Conservation (phyloP, 1,140 invertebrate genomes). For the Caenorhabditis remanei region DNA sequence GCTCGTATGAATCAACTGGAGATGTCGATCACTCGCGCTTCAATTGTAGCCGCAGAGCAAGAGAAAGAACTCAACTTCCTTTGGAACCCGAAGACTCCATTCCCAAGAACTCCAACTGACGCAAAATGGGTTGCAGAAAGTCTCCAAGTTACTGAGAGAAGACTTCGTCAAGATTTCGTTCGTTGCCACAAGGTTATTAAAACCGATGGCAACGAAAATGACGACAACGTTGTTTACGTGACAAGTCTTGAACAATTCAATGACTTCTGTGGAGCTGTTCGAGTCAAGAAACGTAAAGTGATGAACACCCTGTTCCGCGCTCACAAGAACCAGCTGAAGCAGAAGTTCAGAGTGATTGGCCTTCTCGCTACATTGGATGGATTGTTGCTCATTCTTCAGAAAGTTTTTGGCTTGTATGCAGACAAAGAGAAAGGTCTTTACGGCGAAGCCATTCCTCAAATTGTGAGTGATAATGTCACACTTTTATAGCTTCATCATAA, state of each 20-base stretch:
- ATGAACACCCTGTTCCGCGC: not conserved
- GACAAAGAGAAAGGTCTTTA: slow-evolving; percentile 17
- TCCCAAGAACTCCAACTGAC: not conserved
- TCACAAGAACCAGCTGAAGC: not conserved
- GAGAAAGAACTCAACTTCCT: not conserved
- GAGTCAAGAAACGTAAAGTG: not conserved
- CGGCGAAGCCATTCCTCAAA: slow-evolving; percentile 76
- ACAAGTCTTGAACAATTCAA: not conserved
- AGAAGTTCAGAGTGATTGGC: not conserved
- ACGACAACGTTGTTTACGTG: too few species aligned
- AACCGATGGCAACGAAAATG: too few species aligned
- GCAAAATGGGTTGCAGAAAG: not conserved
- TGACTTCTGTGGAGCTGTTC: not conserved
- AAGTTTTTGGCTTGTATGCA: not conserved
- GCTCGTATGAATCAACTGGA: not conserved
- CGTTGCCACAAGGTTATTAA: too few species aligned
- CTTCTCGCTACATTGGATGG: not conserved
- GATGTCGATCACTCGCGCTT: not conserved
- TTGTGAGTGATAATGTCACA: not conserved
- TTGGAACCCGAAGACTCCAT: not conserved
- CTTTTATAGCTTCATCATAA: too few species aligned
- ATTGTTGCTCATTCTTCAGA: not conserved
- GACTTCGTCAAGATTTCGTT: not conserved
- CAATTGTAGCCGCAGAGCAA: not conserved
- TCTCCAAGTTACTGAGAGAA: not conserved